Conservation (phyloP, 2,113 vertebrate species). For the Baryphthengus martii region DNA sequence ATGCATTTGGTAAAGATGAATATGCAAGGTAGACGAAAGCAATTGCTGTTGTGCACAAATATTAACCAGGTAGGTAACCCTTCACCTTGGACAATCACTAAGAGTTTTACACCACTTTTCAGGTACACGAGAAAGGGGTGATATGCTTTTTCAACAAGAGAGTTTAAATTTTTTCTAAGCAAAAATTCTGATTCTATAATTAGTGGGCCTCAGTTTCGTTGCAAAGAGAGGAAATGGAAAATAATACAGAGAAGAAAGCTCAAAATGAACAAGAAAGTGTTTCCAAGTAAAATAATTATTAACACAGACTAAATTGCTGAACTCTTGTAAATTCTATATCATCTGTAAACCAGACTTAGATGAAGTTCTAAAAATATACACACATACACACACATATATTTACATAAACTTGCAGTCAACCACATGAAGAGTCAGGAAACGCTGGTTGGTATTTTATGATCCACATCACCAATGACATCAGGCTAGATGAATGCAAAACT, state of each 20-base stretch:
- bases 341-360: background rate
- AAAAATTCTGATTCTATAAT: background rate
- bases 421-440: background rate
- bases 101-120: background rate
- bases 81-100: background rate
- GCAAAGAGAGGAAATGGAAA: background rate
- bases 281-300: background rate
- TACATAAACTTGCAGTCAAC: background rate
- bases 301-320: background rate
- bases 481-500: background rate
- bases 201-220: background rate
- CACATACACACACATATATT: background rate
- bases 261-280: background rate
- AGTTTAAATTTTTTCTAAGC: background rate
- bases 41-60: background rate
- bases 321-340: background rate
- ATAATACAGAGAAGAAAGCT: background rate
- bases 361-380: background rate
- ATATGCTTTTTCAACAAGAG: background rate
- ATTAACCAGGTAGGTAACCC: background rate
- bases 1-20: background rate
- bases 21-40: background rate
- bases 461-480: background rate
- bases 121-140: background rate
- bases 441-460: background rate